A percentile compares a stretch with the other conserved stretches of the same genome.
Conservation (phyloP, 1,140 invertebrate species). For the Choristoneura fumiferana region DNA sequence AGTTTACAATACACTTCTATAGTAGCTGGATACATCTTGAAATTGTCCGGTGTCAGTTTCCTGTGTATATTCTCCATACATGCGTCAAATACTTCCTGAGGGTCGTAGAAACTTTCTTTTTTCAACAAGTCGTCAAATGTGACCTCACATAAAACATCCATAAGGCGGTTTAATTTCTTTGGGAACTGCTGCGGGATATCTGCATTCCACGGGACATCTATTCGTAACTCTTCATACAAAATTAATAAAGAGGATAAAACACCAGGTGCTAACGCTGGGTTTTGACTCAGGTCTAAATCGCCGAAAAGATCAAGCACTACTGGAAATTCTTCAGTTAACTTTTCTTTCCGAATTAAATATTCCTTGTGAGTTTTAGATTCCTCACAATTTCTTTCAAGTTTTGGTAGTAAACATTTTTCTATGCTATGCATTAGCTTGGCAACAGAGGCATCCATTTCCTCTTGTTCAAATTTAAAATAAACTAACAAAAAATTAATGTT, state of each 20-base stretch:
- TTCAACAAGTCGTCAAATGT: constrained; percentile 37
- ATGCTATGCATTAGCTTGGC: constrained; percentile 35
- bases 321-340: constrained; percentile 40
- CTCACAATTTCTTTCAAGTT: constrained; percentile 47
- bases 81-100: constrained; percentile 51
- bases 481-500: no score
- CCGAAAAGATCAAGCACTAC: constrained; percentile 35
- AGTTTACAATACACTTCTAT: constrained; percentile 52
- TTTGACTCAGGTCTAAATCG: constrained; percentile 32
- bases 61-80: constrained; percentile 45
- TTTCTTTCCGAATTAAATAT: constrained; percentile 43
- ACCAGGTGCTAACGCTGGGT: constrained; percentile 21
- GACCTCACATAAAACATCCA: constrained; percentile 39
- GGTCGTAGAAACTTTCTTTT: constrained; percentile 36
- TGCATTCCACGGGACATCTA: constrained; percentile 42
- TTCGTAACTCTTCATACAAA: constrained; percentile 48
- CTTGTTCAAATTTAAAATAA: no score
- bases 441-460: not conserved
- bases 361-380: constrained; percentile 43
- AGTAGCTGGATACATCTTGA: constrained; percentile 55
- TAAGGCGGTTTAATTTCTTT: constrained; percentile 40
- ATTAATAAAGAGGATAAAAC: constrained; percentile 41
- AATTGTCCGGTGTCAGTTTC: constrained; percentile 47
- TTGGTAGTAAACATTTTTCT: constrained; percentile 47
- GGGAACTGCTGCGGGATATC: constrained; percentile 34